These are phyloP conservation scores for Callospermophilus lateralis DNA, from an alignment of 2,113 vertebrate genomes.

Conservation along the genomic window DNA sequence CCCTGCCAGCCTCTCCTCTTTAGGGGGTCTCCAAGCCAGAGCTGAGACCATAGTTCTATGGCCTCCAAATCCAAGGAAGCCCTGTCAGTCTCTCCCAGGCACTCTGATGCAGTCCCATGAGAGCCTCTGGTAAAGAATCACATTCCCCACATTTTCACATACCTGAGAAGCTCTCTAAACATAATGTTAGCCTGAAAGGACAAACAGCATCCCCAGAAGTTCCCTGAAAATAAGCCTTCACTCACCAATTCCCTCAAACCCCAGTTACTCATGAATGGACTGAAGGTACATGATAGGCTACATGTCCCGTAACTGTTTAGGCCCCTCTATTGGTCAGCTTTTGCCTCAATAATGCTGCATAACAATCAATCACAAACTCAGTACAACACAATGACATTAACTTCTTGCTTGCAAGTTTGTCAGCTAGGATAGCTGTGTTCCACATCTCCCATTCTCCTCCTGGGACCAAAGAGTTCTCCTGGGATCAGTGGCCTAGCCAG, in stretches of 20 bases:
- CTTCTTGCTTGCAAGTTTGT: constrained; percentile 52
- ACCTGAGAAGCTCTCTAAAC: neutral
- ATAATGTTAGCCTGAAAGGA: neutral
- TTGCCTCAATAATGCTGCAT: neutral
- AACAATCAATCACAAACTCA: neutral
- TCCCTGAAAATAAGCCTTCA: constrained; percentile 16
- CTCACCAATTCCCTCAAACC: neutral
- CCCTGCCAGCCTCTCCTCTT: neutral
- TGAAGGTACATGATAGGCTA: neutral
- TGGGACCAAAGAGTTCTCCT: neutral
- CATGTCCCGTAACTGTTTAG: neutral
- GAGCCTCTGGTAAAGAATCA: neutral
- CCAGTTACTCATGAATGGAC: neutral
- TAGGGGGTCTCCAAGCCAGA: neutral
- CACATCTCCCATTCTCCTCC: neutral
- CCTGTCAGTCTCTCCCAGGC: neutral
- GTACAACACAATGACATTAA: neutral
- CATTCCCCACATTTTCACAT: neutral
- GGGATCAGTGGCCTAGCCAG: neutral
- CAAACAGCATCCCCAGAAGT: neutral
- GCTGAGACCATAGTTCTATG: neutral
- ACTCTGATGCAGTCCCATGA: neutral
- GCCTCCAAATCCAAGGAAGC: neutral
- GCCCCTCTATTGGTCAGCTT: neutral
- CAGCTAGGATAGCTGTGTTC: neutral